Conservation (phyloP, 2,797 vertebrate species). For the Dromococcyx pavoninus region DNA sequence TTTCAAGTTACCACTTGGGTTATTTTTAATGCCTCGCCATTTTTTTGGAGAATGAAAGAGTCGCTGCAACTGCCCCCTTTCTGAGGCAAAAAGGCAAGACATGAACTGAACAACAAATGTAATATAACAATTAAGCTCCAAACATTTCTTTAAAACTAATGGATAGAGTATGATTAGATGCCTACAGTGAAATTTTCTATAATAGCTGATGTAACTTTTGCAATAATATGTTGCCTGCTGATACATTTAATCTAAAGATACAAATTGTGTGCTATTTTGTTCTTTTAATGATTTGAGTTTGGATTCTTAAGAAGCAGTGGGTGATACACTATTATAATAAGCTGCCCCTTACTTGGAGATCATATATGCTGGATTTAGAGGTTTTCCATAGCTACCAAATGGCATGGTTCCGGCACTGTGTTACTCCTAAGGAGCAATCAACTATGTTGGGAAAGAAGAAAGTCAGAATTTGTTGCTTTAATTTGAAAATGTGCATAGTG, state of each 20-base stretch:
- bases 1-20: background rate
- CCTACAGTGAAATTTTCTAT: background rate
- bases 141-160: background rate
- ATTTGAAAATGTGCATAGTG: background rate
- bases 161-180: background rate
- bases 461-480: conserved; percentile 5
- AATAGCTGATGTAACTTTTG: background rate
- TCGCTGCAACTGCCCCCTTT: background rate
- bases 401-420: background rate
- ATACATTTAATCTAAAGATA: background rate
- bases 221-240: background rate
- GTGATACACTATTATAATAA: background rate
- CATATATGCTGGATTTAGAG: background rate
- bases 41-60: background rate
- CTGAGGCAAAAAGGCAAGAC: background rate
- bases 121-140: background rate
- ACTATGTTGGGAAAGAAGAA: background rate
- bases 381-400: background rate
- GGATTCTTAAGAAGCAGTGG: background rate
- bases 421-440: background rate
- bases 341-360: background rate
- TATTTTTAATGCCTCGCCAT: background rate
- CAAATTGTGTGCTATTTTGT: background rate
- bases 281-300: background rate
- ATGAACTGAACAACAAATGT: background rate